These are phyloP conservation scores for Puma concolor DNA, from an alignment of 2,113 vertebrate genomes.

Conservation along the genomic window DNA sequence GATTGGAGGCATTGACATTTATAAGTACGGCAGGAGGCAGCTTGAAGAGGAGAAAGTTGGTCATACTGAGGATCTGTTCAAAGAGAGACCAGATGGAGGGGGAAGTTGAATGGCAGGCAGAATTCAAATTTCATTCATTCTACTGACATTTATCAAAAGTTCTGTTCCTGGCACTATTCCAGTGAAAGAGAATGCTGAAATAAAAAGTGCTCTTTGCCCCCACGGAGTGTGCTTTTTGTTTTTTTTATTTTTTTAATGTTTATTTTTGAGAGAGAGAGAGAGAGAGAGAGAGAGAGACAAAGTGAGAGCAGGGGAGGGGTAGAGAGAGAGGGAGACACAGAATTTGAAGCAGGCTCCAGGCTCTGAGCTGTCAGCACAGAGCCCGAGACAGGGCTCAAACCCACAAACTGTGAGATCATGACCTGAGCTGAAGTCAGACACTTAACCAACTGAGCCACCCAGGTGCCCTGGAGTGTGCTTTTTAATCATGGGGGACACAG, in stretches of 20 bases:
- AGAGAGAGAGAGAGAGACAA: too few relatives aligned
- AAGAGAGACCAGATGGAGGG: background rate
- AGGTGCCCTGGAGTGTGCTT: background rate
- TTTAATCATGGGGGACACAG: background rate
- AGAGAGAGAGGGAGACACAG: too few relatives aligned
- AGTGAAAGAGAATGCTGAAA: conserved; percentile 4
- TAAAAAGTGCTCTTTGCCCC: background rate
- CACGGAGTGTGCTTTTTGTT: background rate
- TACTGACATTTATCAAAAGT: background rate
- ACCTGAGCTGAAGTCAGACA: too few relatives aligned
- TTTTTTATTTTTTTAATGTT: too few relatives aligned
- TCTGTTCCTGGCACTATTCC: background rate
- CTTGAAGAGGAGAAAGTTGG: background rate
- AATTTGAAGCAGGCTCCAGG: too few relatives aligned
- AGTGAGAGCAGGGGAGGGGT: too few relatives aligned
- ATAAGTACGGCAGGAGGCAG: background rate
- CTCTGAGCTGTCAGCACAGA: too few relatives aligned
- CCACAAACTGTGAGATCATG: too few relatives aligned
- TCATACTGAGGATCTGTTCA: background rate
- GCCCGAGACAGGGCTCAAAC: too few relatives aligned
- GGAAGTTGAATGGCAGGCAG: background rate
- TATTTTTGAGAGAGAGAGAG: too few relatives aligned
- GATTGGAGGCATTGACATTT: background rate
- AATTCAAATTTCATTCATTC: conserved; percentile 32
- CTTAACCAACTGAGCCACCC: too few relatives aligned